Base-by-base conservation (phyloP, 2,888 invertebrate species). In the Apantesis nais region DNA sequence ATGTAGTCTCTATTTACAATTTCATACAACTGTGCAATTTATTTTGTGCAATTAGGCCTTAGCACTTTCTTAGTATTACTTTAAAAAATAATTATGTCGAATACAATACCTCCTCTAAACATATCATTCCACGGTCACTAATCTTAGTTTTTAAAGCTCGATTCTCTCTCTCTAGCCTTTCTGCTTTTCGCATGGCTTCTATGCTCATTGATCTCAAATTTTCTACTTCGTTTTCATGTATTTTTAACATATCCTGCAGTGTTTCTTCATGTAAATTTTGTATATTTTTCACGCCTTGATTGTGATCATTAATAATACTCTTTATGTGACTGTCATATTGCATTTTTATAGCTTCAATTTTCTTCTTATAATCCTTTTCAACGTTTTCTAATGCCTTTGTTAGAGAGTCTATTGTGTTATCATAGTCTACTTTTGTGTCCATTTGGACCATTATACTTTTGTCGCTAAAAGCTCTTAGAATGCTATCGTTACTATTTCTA, bases 321-420 rank as follows among this genome's bases (percentile, higher is more conserved):
- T 94, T 95, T 64, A 96, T 93, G 67, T 96, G 95, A 76, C 86
- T 90, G 52, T 96, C 96, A 76, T 96, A 96, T 80, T 96, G 96
- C 25, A 88, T 78, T 88, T 96, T 96, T 61, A 96, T 88, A 8
- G 91, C 91, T 64, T 93, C 90, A 44, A 93, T 87, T 86, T 91
- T 94, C 74, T 89, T 91, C 75, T 91, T 92, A 69, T 91, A 92
- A 78, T 92, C 90, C 73, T 83, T 90, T 82, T 94, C 91, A 62
- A 89, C 85, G 68, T 85, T 89, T 82, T 90, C 88, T 68, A 95
- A 82, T 29, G 88, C 81, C 65, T 85, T 87, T n/a, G 88, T 89
- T 55, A 94, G 81, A 73, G 79, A 72, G 62, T 81, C 78, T 69
- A 95, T 91, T 84, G 89, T 88, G 34, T 79, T 82, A 84, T 92